Evolutionary conservation across 2,797 vertebrate species (phyloP), one percentile per base, ranked within the genome.

Genomic region (Macropus fuliginosus): DNA sequence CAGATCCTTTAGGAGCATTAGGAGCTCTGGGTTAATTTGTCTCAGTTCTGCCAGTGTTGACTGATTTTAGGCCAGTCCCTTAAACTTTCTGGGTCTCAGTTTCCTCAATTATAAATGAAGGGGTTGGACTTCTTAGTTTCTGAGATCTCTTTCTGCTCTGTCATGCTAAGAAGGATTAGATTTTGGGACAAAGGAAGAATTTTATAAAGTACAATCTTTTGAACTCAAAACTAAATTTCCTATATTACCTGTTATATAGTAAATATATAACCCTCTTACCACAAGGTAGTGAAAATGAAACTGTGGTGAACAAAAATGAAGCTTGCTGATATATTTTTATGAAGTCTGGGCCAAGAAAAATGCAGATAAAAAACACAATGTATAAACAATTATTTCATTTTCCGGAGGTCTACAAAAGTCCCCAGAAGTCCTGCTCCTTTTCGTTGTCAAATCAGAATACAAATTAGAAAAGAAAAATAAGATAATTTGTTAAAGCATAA

Each of bases 231-330:
- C 24, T 50, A 46, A 27, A 50, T 87, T 24, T 87, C 9, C 21
- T 50, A 46, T 27, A 46, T 24, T 87, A 12, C 21, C 74, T 27
- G 21, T 87, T 40, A 81, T 87, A 50, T 27, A 46, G 40, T 50
- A 87, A 87, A 94, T 52, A 52, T 0, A 52, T 90, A 96, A 91
- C 18, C 16, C 24, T 91, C 14, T 91, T 50, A 50, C 27, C 40
- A 59, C 34, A 40, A 91, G 92, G 90, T 54, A 6, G 3, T 96
- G 54, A 91, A 97, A 95, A 92, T 89, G 46, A 97, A 95, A 95
- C 62, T 56, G 29, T 96, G 31, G 8, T 93, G 90, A 95, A 81
- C 59, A 95, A 96, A 97, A 92, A 28, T 66, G 93, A 96, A 97
- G 94, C 9, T 95, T 91, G 91, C 6, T 91, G 74, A 95, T 46